Evolutionary conservation across 2,888 invertebrate species (phyloP).

Genomic region (Cosmorhoe ocellata): DNA sequence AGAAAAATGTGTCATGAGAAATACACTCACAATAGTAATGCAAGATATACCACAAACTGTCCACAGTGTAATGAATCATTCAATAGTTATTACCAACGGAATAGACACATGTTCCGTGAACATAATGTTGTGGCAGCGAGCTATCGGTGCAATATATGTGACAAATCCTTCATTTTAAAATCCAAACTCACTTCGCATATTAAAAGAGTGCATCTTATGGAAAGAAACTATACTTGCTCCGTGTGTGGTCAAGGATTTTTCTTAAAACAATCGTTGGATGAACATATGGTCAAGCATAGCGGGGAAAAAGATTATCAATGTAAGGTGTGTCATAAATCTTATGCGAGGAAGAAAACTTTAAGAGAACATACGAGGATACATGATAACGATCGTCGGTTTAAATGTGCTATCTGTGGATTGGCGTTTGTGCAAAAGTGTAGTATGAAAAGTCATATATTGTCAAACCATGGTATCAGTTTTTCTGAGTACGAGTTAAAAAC

Average conservation of each 20-base stretch:
- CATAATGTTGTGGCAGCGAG: conserved; percentile 63
- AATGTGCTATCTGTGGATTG: conserved; percentile 61
- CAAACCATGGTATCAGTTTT: conserved; percentile 65
- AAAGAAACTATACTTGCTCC: conserved; percentile 65
- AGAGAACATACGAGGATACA: conserved; percentile 74
- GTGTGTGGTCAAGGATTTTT: conserved; percentile 72
- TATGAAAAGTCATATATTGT: conserved; percentile 70
- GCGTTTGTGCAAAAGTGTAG: conserved; percentile 73
- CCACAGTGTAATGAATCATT: conserved; percentile 67
- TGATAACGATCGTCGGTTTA: conserved; percentile 69
- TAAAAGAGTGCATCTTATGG: conserved; percentile 72
- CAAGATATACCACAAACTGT: conserved; percentile 66
- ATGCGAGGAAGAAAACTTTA: conserved; percentile 69
- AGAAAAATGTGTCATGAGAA: conserved; percentile 67
- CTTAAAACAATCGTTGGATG: conserved; percentile 66
- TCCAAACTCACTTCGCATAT: conserved; percentile 69
- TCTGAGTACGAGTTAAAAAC: conserved; percentile 52
- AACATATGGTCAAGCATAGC: conserved; percentile 72
- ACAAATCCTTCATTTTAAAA: conserved; percentile 66
- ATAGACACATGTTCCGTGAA: conserved; percentile 64
- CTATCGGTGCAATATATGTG: conserved; percentile 72
- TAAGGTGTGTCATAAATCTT: conserved; percentile 62
- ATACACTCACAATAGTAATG: conserved; percentile 61
- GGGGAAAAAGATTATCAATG: conserved; percentile 69
- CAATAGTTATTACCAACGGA: conserved; percentile 67